Base-by-base conservation (phyloP, 2,113 vertebrate species). In the Atrichornis clamosus region DNA sequence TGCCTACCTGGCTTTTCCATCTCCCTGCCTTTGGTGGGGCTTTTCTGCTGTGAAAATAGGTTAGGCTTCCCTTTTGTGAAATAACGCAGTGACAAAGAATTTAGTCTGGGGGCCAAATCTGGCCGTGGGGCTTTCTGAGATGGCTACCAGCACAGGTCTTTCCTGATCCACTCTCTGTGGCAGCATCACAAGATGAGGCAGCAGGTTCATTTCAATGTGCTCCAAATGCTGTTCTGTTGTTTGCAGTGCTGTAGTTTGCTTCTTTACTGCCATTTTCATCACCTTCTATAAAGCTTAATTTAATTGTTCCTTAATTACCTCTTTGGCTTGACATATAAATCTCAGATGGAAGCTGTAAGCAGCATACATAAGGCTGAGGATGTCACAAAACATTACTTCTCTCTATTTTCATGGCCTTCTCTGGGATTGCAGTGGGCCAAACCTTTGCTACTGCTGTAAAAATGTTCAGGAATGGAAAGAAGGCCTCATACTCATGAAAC, bases 301-400 rank as follows among this genome's bases (percentile, higher is more conserved):
- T 95, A 95, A 94, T 94, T 89, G 58, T 82, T 89, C 37, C 87
- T 93, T 92, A 94, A 84, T 90, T 95, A 89, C 76, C 39, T 78
- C 39, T 92, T 95, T 95, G 56, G 35, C 50, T 95, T 67, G 85
- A 30, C 3, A 0, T 75, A 22, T 92, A 76, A 75, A 89, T 96
- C 73, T 96, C 69, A 35, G 64, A 37, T 0, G 6, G 39, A 91
- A 89, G 65, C n/a, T 91, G 33, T 55, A 52, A 80, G n/a, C 47
- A 88, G 60, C 13, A 18, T 62, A 19, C 14, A 23, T 23, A 72
- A 81, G 44, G 20, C 42, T 77, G 5, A 14, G 11, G 28, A 68
- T 73, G 33, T 52, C 62, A 76, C 50, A 35, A 79, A 85, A 65
- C 8, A 8, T 21, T 68, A 8, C 52, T 73, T 46, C 22, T 65